phyloP scores from a whole-genome alignment of 64 coral and sea anemone species.

The Montipora cactus region DNA sequence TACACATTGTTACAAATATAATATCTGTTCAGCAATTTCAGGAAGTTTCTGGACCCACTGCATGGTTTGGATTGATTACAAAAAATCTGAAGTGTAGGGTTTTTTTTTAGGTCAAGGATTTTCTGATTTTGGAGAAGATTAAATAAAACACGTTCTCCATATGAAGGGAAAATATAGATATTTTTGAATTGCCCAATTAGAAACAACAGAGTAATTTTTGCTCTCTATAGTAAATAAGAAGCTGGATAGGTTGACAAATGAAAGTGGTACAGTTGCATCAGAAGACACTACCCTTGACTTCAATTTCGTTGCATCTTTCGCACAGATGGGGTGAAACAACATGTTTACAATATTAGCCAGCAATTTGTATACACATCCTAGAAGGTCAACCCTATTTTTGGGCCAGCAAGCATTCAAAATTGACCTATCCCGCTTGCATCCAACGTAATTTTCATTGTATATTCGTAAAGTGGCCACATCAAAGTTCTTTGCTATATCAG shows the following conservation, averaged over 20 bases:
- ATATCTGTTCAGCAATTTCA: background rate
- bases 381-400: conserved; percentile 35
- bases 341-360: conserved; percentile 66
- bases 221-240: background rate
- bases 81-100: background rate
- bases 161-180: too few species aligned
- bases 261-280: conserved; percentile 38
- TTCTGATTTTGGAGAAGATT: conserved; percentile 1
- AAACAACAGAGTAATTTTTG: too few species aligned
- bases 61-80: background rate
- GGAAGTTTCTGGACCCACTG: background rate
- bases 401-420: conserved; percentile 66
- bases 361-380: conserved; percentile 10
- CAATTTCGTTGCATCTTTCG: conserved; percentile 39
- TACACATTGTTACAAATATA: conserved; percentile 5
- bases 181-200: too few species aligned
- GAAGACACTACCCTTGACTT: conserved; percentile 23
- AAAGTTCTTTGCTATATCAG: conserved; percentile 51
- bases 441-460: conserved; percentile 72
- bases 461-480: conserved; percentile 65
- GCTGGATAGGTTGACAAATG: background rate
- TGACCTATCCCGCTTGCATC: conserved; percentile 57
- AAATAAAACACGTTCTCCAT: background rate
- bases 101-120: background rate
- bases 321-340: conserved; percentile 53